Base-by-base conservation (phyloP, 2,888 invertebrate genomes). In the Nomada hirtipes region DNA sequence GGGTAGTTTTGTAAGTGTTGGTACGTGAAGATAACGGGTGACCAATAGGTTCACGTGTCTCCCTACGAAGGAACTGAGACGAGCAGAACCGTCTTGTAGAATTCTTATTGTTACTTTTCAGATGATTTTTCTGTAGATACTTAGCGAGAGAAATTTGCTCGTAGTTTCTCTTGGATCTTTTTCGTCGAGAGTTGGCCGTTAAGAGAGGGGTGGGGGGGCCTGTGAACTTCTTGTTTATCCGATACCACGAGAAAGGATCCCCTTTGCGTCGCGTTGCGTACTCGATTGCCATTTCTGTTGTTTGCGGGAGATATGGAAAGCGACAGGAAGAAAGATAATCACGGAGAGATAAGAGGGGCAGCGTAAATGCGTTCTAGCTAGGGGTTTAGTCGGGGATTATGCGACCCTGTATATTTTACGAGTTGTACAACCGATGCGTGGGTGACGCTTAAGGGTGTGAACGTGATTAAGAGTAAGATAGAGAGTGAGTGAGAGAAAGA, bases 321-420 rank as follows among this genome's bases (percentile, higher is more conserved):
- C 4, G 23, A 42, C 59, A 20, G 36, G 13, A 11, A 4, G 20
- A 55, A 60, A 63, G 67, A 72, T 69, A 60, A 64, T 20, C 23
- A 61, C 60, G 15, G 26, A 61, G 53, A 47, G 36, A 52, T 15
- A 15, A 42, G 36, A 64, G 76, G 42, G 70, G 68, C 18, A 55
- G 69, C 52, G 60, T 73, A n/a, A 15, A 75, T 64, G 73, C 82
- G 76, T 82, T 76, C 68, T 53, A 76, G 52, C 20, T 76, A 73
- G 65, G 65, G 65, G 65, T 26, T 70, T 72, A 67, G 67, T 47
- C 61, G 42, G 53, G 69, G 65, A 75, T 50, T 59, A 72, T 57
- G 64, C 70, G 78, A 78, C 65, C 44, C 73, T 79, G 82, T 79
- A 79, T 79, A 82, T 82, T 82, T 82, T 76, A 75, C 44, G 82